These are phyloP conservation scores for Danionella dracula DNA, from an alignment of 2,797 vertebrate species.

Conservation along the genomic window DNA sequence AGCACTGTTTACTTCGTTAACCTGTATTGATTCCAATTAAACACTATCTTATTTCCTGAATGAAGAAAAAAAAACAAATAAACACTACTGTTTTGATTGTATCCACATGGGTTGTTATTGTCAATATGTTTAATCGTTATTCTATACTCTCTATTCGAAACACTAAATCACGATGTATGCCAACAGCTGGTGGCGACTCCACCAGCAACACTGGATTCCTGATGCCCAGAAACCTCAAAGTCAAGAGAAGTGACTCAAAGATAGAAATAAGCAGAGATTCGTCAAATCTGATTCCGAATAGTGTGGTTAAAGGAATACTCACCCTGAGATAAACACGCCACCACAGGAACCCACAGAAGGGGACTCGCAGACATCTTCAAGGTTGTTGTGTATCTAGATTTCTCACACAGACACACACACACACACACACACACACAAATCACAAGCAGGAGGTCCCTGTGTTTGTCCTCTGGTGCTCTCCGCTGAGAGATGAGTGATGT, in stretches of 20 bases:
- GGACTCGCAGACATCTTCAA: conserved; percentile 56
- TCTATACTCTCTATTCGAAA: not conserved
- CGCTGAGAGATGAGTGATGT: not conserved
- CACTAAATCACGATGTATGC: not conserved
- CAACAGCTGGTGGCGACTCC: not conserved
- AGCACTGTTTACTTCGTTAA: too few species aligned
- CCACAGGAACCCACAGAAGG: conserved; percentile 49
- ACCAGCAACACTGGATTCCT: not conserved
- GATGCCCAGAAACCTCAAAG: not conserved
- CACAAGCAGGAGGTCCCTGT: conserved; percentile 17
- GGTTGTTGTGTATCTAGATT: not conserved
- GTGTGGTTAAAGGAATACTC: conserved; percentile 50
- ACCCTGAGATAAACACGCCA: conserved; percentile 61
- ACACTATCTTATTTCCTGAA: too few species aligned
- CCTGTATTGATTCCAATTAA: too few species aligned
- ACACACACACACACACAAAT: conserved; percentile 9
- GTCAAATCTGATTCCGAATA: not conserved
- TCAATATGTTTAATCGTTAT: too few species aligned
- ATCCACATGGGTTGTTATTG: too few species aligned
- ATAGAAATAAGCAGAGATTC: not conserved
- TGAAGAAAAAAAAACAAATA: too few species aligned
- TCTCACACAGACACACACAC: conserved; percentile 36
- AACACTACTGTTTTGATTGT: too few species aligned
- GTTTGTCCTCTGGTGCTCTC: not conserved
- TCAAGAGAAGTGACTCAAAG: not conserved